Percentiles rank a stretch among this genome's conserved stretches.
Conservation (phyloP, 1,140 invertebrate species). For the Dendrolimus punctatus region DNA sequence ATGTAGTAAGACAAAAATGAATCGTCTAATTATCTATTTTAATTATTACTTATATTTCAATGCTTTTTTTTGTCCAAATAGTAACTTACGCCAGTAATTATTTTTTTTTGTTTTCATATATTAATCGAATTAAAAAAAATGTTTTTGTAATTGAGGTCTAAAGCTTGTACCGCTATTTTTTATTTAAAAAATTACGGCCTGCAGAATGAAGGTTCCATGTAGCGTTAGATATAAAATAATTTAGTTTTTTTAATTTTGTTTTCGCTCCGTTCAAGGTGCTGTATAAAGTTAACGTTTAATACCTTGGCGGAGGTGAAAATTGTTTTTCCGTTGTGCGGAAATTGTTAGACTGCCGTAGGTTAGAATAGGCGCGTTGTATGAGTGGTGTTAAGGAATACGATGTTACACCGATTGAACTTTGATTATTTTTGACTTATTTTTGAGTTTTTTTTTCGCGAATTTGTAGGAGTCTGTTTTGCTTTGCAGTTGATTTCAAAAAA, state of each 20-base stretch:
- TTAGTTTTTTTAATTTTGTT: slow-evolving; percentile 39
- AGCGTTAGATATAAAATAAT: slow-evolving; percentile 38
- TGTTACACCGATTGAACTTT: slow-evolving; percentile 27
- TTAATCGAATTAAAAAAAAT: no score
- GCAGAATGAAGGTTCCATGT: slow-evolving; percentile 54
- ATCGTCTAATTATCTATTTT: no score
- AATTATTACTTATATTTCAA: no score
- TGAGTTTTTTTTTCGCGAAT: no score
- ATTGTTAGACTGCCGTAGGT: slow-evolving; percentile 66
- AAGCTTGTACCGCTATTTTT: not conserved
- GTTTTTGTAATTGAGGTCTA: slow-evolving; percentile 1
- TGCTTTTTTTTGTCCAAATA: no score
- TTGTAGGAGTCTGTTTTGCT: no score
- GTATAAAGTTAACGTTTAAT: slow-evolving; percentile 54
- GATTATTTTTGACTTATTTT: not conserved
- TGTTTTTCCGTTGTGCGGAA: slow-evolving; percentile 70
- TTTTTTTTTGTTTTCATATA: no score
- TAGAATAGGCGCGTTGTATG: slow-evolving; percentile 58
- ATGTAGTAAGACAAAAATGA: no score
- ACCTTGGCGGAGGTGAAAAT: slow-evolving; percentile 39
- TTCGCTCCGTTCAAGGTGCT: slow-evolving; percentile 45
- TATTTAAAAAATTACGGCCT: slow-evolving; percentile 27
- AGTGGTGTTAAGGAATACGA: slow-evolving; percentile 30
- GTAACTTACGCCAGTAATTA: no score
- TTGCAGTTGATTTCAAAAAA: no score